These are phyloP conservation scores for Bovichtus diacanthus DNA, from an alignment of 2,797 vertebrate species.

Conservation along the genomic window DNA sequence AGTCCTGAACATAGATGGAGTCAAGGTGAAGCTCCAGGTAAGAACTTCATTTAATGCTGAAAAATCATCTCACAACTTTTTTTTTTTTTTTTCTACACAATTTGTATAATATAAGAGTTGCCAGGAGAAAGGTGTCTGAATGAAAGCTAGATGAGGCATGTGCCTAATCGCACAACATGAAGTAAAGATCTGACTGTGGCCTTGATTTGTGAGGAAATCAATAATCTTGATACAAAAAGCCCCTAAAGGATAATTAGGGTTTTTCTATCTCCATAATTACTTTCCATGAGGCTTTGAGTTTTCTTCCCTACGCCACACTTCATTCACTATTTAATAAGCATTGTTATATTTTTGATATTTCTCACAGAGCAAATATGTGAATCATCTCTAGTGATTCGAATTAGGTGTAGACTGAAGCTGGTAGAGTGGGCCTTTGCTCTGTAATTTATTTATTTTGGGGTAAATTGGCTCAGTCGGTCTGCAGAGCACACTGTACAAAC, in stretches of 20 bases:
- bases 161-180: background rate
- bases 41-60: conserved; percentile 27
- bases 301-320: background rate
- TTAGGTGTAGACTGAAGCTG: conserved; percentile 24
- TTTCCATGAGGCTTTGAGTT: background rate
- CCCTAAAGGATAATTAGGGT: conserved; percentile 4
- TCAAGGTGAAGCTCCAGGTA: conserved; percentile 97
- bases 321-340: background rate
- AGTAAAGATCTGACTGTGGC: background rate
- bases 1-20: conserved; percentile 92
- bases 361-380: conserved; percentile 38
- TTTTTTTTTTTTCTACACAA: too few relatives aligned
- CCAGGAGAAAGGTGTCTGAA: background rate
- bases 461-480: conserved; percentile 52
- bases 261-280: conserved; percentile 4
- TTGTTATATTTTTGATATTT: conserved; percentile 34
- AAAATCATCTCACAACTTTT: background rate
- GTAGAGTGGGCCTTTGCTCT: conserved; percentile 2
- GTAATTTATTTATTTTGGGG: conserved; percentile 40
- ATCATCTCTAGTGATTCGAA: conserved; percentile 32
- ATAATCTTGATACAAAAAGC: background rate
- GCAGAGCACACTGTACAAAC: background rate
- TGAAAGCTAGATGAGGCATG: background rate
- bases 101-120: background rate
- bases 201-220: conserved; percentile 16